Base-by-base conservation (phyloP, 2,797 vertebrate genomes). In the Thripadectes ignobilis region DNA sequence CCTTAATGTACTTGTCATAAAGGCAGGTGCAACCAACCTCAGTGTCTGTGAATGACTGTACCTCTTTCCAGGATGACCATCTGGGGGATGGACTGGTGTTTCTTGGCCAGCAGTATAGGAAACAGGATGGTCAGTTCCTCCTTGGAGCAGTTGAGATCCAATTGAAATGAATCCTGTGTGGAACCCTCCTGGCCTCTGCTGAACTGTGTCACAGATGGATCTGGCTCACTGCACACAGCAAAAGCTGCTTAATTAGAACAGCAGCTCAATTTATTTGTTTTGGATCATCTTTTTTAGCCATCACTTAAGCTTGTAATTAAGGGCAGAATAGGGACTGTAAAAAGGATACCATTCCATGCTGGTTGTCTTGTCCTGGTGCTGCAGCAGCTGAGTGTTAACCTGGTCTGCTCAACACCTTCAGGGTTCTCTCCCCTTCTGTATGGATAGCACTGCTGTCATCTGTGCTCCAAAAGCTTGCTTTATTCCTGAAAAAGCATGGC, bases 191-290 rank as follows among this genome's bases (percentile, higher is more conserved):
- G 90, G 86, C 93, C 91, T 55, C 71, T 88, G 92, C 81, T 57
- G 93, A 89, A 17, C 86, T 71, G 16, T 12, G 7, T 81, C 84
- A 87, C 84, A 93, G 86, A 87, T 89, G 75, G 72, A 46, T 88
- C 89, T 94, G 92, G 75, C 86, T 92, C 67, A 13, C 30, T 51
- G 77, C 61, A 59, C 3, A 34, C 85, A 90, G 90, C 66, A 89
- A 94, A 94, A 92, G 61, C 92, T 6, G 14, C 86, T 93, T 97
- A 96, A 96, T 96, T 95, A 94, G 72, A 92, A 87, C 72, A 91
- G 75, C 81, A 77, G 87, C 81, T 96, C 93, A 74, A 79, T 96
- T 94, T 96, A 92, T 97, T 96, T 95, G 81, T 63, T 93, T 92
- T 79, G 91, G 62, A 91, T 94, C 72, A 23, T 91, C 88, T 89